Base-by-base conservation (phyloP, 2,888 invertebrate genomes). In the Leptinotarsa haldemani region DNA sequence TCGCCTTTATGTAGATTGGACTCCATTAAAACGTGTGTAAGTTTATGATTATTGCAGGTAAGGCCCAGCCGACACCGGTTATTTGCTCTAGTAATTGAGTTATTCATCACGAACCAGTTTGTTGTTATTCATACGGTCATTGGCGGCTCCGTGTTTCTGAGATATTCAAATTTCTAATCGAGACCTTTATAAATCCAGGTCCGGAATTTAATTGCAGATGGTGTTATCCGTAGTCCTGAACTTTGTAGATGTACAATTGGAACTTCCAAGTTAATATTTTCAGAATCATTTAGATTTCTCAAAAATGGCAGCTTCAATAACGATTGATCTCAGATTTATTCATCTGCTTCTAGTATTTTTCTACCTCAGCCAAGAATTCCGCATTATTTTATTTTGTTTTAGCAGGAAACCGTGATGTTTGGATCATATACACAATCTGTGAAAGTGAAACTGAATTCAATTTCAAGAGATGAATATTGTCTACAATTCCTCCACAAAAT, bases 1-100 rank as follows among this genome's bases (percentile, higher is more conserved):
- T 79, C 75, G 74, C 71, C 74, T 76, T 73, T 77, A 74, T 74
- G 77, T 72, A 75, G 71, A 78, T 76, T 75, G 65, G 30, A 61
- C 64, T 53, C 71, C 69, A 74, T 71, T 74, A 68, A 58, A 68
- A 20, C 69, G 47, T 65, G 61, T 61, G 30, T 61, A 61, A 61
- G 30, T 61, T 61, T 61, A 61, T 61, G 61, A 61, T 61, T 61
- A 61, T 61, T 61, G 61, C 61, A 61, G 61, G 61, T 61, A 61
- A 18, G 30, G 61, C 61, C 16, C 5, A n/a, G n/a, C 61, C 61
- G 61, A 67, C 63, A 71, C 67, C 61, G 71, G 71, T 67, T 67
- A 71, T 67, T 71, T 71, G 67, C 71, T 71, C 61, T 52, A 67
- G 61, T 71, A 71, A 71, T 71, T 71, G 71, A 65, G 40, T 61